Percentiles rank a stretch among this genome's conserved stretches.
Evolutionary conservation across 1,140 invertebrate species (phyloP).

Genomic region (Temnothorax longispinosus): DNA sequence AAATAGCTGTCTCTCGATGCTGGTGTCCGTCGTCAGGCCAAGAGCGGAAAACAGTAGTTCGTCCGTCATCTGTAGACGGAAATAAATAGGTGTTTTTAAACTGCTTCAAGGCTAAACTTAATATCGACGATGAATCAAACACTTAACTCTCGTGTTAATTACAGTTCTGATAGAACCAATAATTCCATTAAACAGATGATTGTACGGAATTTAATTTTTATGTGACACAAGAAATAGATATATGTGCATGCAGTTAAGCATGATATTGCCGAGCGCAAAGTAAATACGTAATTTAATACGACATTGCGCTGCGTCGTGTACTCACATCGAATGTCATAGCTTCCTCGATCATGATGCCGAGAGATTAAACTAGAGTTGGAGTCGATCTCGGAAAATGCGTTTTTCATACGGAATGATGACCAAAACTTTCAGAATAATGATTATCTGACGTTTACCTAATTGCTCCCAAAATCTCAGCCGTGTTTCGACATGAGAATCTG

Average conservation of each 20-base stretch:
- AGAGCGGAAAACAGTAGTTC: constrained; percentile 83
- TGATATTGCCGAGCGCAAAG: not conserved
- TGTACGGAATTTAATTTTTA: not conserved
- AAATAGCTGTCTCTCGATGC: constrained; percentile 70
- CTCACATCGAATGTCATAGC: constrained; percentile 78
- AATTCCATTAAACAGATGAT: not conserved
- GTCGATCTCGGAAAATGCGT: not conserved
- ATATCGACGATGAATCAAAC: not conserved
- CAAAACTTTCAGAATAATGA: constrained; percentile 1
- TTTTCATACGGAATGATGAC: not conserved
- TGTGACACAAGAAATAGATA: not conserved
- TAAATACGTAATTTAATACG: not conserved
- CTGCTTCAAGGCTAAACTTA: not conserved
- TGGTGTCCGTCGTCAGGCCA: constrained; percentile 78
- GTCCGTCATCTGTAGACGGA: constrained; percentile 80
- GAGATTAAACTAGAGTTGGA: not conserved
- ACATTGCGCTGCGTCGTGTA: constrained; percentile 24
- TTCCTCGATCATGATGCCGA: constrained; percentile 79
- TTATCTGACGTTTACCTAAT: not conserved
- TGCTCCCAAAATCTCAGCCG: not conserved
- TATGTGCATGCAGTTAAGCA: not conserved
- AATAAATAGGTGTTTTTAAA: not conserved
- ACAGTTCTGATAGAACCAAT: not conserved
- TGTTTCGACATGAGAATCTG: not conserved
- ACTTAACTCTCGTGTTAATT: not conserved